Evolutionary conservation across 1,140 invertebrate species (phyloP).

Genomic region (Listronotus oregonensis): DNA sequence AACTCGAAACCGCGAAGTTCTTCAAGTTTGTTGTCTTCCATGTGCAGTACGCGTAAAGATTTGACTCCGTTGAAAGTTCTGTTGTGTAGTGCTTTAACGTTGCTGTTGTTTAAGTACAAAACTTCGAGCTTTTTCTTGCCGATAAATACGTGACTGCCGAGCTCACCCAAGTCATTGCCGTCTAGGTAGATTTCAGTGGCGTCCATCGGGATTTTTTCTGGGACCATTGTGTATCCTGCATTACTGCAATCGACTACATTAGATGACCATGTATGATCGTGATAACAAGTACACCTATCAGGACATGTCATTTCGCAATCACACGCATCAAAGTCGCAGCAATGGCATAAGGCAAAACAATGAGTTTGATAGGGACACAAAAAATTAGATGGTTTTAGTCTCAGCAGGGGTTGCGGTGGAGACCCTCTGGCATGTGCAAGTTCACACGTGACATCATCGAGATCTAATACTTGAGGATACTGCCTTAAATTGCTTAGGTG

Average conservation of each 20-base stretch:
- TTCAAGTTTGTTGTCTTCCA: constrained; percentile 79
- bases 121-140: constrained; percentile 84
- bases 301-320: constrained; percentile 92
- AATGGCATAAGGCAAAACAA: constrained; percentile 87
- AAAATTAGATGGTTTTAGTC: constrained; percentile 81
- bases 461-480: constrained; percentile 82
- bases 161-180: constrained; percentile 78
- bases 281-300: constrained; percentile 83
- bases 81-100: constrained; percentile 78
- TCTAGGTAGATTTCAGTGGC: constrained; percentile 88
- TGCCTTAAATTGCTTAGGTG: constrained; percentile 70
- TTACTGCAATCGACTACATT: constrained; percentile 89
- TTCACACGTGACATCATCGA: constrained; percentile 81
- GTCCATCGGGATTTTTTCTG: constrained; percentile 85
- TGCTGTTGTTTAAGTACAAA: constrained; percentile 81
- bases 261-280: constrained; percentile 88
- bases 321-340: constrained; percentile 89
- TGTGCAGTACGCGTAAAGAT: constrained; percentile 75
- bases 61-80: constrained; percentile 83
- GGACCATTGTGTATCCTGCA: constrained; percentile 72
- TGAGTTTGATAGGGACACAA: constrained; percentile 87
- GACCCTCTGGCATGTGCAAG: constrained; percentile 75
- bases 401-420: constrained; percentile 74
- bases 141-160: constrained; percentile 84
- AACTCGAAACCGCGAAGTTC: constrained; percentile 78